Percentiles rank a stretch among this genome's conserved stretches.
phyloP scores from a whole-genome alignment of 2,888 invertebrate species.

The Lacanobia oleracea region DNA sequence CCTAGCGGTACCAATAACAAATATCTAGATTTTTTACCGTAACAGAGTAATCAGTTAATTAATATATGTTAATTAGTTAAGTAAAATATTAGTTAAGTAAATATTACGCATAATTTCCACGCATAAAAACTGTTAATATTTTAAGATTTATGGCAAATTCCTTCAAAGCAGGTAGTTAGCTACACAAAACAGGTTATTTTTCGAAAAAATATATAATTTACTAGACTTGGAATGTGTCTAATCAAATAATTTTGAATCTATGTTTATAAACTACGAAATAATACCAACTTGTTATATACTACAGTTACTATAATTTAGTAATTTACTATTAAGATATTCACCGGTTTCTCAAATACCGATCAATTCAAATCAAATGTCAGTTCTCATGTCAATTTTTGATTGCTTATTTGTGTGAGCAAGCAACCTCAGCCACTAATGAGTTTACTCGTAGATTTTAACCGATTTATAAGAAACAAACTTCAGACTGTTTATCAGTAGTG shows the following conservation, averaged over 20 bases:
- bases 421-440: not conserved
- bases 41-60: slow-evolving; percentile 6
- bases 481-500: too few relatives aligned
- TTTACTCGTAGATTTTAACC: not conserved
- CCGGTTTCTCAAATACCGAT: not conserved
- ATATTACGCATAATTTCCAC: slow-evolving; percentile 13
- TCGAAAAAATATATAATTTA: slow-evolving; percentile 6
- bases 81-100: slow-evolving; percentile 21
- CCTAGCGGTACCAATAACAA: not conserved
- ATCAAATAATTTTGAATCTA: slow-evolving; percentile 9
- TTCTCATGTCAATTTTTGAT: not conserved
- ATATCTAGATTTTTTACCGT: slow-evolving; percentile 10
- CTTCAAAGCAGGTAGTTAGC: slow-evolving; percentile 4
- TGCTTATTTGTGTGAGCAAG: not conserved
- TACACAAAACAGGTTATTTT: not conserved
- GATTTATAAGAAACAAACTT: too few relatives aligned
- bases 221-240: not conserved
- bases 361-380: slow-evolving; percentile 3
- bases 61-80: slow-evolving; percentile 31
- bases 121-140: slow-evolving; percentile 14
- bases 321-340: not conserved
- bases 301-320: not conserved
- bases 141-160: slow-evolving; percentile 26
- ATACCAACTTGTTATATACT: slow-evolving; percentile 3
- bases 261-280: not conserved